phyloP scores from a whole-genome alignment of 1,140 invertebrate species.

The Acromyrmex echinatior region DNA sequence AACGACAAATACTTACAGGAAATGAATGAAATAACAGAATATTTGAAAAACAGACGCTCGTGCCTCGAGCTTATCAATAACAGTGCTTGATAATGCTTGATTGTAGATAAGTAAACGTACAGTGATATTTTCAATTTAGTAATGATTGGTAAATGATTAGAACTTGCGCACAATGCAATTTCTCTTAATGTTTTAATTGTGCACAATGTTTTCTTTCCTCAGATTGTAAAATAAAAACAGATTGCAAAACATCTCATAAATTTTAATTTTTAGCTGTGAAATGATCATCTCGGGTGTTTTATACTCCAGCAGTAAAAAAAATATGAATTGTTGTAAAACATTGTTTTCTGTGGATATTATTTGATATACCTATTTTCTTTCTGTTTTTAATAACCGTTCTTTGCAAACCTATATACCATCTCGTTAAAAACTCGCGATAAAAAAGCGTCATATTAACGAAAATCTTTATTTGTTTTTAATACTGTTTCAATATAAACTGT shows the following conservation, averaged over 20 bases:
- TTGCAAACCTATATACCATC: no score
- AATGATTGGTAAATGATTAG: no score
- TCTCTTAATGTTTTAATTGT: not conserved
- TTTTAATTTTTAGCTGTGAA: not conserved
- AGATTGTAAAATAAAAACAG: not conserved
- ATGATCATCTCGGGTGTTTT: no score
- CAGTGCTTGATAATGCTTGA: not conserved
- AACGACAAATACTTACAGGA: not conserved
- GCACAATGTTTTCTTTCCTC: not conserved
- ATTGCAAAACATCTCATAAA: not conserved
- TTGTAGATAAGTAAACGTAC: not conserved
- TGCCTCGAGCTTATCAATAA: not conserved
- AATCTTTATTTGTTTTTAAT: no score
- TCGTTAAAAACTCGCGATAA: no score
- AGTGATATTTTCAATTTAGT: slow-evolving; percentile 11
- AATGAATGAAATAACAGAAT: not conserved
- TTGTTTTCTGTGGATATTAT: no score
- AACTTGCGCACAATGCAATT: not conserved
- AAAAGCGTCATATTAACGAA: no score
- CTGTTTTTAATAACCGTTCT: no score
- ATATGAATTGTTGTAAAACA: no score
- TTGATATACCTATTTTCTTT: no score
- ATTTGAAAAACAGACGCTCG: not conserved
- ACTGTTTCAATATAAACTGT: no score
- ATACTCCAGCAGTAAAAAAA: no score